Evolutionary conservation across 2,113 vertebrate genomes (phyloP), one percentile per base, ranked within the genome.

Genomic region (Erinaceus europaeus): DNA sequence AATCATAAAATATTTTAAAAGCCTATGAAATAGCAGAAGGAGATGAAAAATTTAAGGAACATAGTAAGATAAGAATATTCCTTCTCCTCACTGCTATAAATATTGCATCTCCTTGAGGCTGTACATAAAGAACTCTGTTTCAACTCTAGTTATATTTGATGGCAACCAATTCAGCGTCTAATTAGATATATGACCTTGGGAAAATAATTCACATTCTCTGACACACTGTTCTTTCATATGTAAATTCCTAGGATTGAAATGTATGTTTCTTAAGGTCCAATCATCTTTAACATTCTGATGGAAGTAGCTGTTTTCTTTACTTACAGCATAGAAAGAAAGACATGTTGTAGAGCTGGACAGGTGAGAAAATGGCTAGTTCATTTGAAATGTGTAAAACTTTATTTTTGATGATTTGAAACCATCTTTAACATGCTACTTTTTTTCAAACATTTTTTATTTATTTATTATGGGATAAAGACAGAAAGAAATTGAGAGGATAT

Each of bases 211-310:
- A 85, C 73, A 68, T 7, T 46, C 34, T 90, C 42, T 90, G 52
- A 85, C 34, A 46, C 18, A 55, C 29, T 59, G 20, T 84, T 68
- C 46, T 91, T 88, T 93, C 40, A 74, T 48, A 74, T 57, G 14
- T 62, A 79, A 94, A 71, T 42, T 73, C 9, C 52, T 88, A 23
- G 2, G 18, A 81, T 59, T 81, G 65, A 93, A 91, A 89, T 84
- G 61, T 32, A 42, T 59, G 29, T 77, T 84, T 57, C 34, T 77
- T 42, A 85, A 90, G 25, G 59, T 5, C 34, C 65, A 82, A 57
- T 78, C 69, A 69, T 40, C 46, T 91, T 84, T 50, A 90, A 62
- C 13, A 81, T 88, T 90, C 53, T n/a, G n/a, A n/a, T 82, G 9
- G 2, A 84, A 69, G 25, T 53, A 65, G 32, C 69, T 79, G 6